Evolutionary conservation across 2,113 vertebrate species (phyloP), one percentile per base, ranked within the genome.

Genomic region (Triplophysa dalaica): DNA sequence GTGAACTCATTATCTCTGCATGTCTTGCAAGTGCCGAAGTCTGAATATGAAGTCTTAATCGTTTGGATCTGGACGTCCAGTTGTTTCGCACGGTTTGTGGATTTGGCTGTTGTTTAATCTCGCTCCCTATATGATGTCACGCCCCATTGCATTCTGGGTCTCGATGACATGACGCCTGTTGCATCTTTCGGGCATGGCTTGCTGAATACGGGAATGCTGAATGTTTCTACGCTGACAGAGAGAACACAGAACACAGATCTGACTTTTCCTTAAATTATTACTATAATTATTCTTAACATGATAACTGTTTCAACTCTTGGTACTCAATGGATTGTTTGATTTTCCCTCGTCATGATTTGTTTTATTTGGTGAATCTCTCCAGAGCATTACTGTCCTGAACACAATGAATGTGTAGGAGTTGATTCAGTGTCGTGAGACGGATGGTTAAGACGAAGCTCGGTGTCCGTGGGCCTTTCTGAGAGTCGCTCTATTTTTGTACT

Each of bases 1-100:
- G 74, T 68, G 48, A 22, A 70, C 82, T 19, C 76, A 74, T 83
- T 78, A 77, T 86, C 86, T 89, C 84, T 92, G 93, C 93, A 94
- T 93, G 93, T 92, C 79, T 89, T 84, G 86, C 87, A 89, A 91
- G 87, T 88, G 88, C 87, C 86, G 84, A 89, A 83, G 29, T 29
- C 68, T 77, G 69, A 81, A 86, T 82, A 14, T 7, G 8, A 60
- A 45, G 41, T 62, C 56, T 0, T 33, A 29, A 70, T 19, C 54
- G 52, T 52, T 70, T 70, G 22, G 75, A 14, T 77, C 75, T 79
- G 88, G 88, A 87, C 86, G 81, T 91, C 78, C 73, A 16, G 85
- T 85, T 85, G 88, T 84, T 75, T 79, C 75, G 81, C 78, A 75
- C 70, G 81, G 84, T 83, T 85, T 76, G 76, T 81, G 69, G 77